Conservation (phyloP, 2,113 vertebrate species). For the Spilogale gracilis region DNA sequence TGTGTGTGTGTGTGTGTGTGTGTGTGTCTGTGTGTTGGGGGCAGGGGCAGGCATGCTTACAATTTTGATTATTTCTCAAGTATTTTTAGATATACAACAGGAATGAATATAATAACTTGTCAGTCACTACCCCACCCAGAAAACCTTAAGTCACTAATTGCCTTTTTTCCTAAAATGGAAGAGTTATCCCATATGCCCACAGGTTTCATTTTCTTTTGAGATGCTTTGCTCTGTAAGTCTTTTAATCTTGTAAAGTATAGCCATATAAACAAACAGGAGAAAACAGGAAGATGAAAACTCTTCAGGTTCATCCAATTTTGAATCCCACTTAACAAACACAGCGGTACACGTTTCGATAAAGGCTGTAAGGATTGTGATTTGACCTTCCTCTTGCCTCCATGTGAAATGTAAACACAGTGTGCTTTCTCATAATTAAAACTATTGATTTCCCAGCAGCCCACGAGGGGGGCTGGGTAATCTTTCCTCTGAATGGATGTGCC, state of each 20-base stretch:
- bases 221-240: not conserved
- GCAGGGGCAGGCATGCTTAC: not conserved
- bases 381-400: not conserved
- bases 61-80: slow-evolving; percentile 57
- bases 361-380: not conserved
- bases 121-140: not conserved
- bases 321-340: slow-evolving; percentile 58
- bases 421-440: slow-evolving; percentile 65
- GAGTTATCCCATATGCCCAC: slow-evolving; percentile 28
- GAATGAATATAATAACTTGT: slow-evolving; percentile 45
- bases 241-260: slow-evolving; percentile 34
- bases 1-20: not conserved
- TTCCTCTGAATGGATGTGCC: not conserved
- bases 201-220: slow-evolving; percentile 40
- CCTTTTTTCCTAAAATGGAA: slow-evolving; percentile 63
- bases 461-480: not conserved
- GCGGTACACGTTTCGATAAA: not conserved
- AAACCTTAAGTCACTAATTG: slow-evolving; percentile 63
- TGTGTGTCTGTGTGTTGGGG: not conserved
- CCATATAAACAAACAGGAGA: slow-evolving; percentile 48
- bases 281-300: slow-evolving; percentile 43
- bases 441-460: slow-evolving; percentile 24
- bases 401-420: slow-evolving; percentile 45
- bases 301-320: not conserved
- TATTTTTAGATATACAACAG: slow-evolving; percentile 53